Evolutionary conservation across 2,888 invertebrate species (phyloP).

Genomic region (Ornithoptera alexandrae): DNA sequence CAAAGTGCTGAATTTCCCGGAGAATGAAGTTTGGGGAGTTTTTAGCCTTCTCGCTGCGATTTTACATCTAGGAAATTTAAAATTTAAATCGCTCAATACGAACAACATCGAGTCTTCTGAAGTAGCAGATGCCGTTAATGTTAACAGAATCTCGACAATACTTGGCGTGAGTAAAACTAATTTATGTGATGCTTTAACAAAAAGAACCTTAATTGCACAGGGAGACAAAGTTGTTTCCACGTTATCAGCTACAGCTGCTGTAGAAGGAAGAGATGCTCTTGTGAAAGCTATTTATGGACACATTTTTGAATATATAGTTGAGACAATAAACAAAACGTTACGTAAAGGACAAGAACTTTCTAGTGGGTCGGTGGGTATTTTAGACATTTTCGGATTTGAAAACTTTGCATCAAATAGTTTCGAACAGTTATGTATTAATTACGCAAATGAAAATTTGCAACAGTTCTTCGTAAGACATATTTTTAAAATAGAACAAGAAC

Average conservation of each 20-base stretch:
- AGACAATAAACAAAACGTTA: conserved; percentile 93
- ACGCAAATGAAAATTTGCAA: conserved; percentile 97
- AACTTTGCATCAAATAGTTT: conserved; percentile 95
- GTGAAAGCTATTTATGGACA: conserved; percentile 96
- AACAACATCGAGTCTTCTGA: conserved; percentile 94
- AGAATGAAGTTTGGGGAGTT: conserved; percentile 91
- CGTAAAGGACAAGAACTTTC: conserved; percentile 81
- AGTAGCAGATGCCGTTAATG: conserved; percentile 84
- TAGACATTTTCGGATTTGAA: conserved; percentile 98
- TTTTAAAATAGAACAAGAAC: conserved; percentile 97
- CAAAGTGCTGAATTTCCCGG: conserved; percentile 92
- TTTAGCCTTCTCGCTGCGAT: conserved; percentile 92
- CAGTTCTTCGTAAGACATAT: conserved; percentile 98
- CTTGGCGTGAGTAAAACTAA: conserved; percentile 84
- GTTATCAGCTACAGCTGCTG: conserved; percentile 86
- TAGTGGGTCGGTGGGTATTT: conserved; percentile 90
- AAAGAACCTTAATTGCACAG: conserved; percentile 90
- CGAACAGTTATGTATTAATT: conserved; percentile 97
- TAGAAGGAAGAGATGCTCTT: conserved; percentile 94
- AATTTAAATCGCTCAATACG: conserved; percentile 86
- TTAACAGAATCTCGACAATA: conserved; percentile 85
- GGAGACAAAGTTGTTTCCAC: conserved; percentile 90
- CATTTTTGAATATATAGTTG: conserved; percentile 93
- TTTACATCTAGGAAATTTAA: conserved; percentile 94
- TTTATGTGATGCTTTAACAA: conserved; percentile 90